Conservation (phyloP, 2,888 invertebrate species). For the Ophion costatus region DNA sequence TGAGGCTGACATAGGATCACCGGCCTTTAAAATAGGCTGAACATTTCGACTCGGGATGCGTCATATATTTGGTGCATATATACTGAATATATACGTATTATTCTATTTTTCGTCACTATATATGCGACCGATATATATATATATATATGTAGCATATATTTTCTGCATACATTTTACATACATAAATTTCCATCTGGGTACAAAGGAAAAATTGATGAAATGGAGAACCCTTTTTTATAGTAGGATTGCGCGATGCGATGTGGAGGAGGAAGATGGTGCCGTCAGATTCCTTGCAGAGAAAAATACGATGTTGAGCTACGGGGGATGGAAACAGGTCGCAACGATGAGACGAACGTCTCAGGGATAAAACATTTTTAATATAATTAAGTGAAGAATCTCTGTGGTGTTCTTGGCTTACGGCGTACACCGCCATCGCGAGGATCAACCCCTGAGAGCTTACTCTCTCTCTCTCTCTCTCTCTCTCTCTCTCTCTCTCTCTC, state of each 20-base stretch:
- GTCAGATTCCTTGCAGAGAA: neutral
- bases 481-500: slow-evolving; percentile 39
- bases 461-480: slow-evolving; percentile 28
- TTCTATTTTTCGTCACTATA: no score
- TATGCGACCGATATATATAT: no score
- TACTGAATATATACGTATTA: no score
- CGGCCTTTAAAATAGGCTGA: no score
- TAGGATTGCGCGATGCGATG: neutral
- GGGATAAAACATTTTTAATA: slow-evolving; percentile 82
- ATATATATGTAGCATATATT: no score
- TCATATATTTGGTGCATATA: no score
- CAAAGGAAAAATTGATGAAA: no score
- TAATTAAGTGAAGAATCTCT: slow-evolving; percentile 83
- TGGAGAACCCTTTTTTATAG: no score
- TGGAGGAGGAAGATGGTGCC: neutral
- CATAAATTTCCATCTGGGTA: no score
- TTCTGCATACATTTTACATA: no score
- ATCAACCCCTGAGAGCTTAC: slow-evolving; percentile 60
- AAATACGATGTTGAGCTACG: neutral
- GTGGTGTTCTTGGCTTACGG: slow-evolving; percentile 74
- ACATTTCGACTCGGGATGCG: no score
- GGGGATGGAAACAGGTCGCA: slow-evolving; percentile 20
- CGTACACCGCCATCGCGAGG: slow-evolving; percentile 50
- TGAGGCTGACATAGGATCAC: no score
- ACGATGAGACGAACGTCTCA: slow-evolving; percentile 51